Evolutionary conservation across 92 coral and sea anemone genomes (phyloP).

Genomic region (Micromussa lordhowensis): DNA sequence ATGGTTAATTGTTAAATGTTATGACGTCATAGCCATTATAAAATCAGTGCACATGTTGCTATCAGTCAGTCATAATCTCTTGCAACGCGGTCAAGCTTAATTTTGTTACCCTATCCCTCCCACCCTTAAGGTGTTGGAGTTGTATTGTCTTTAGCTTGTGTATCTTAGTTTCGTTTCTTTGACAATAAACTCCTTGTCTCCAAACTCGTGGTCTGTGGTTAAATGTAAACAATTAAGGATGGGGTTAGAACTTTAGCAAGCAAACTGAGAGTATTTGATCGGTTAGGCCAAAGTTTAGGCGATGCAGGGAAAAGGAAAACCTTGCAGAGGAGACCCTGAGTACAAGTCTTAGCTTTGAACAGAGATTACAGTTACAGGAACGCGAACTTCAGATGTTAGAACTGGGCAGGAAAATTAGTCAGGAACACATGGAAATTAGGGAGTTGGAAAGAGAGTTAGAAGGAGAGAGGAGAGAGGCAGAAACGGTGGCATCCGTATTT

Average conservation of each 20-base stretch:
- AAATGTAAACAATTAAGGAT: constrained; percentile 31
- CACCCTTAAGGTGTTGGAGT: too few relatives aligned
- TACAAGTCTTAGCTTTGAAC: not conserved
- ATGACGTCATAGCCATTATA: too few relatives aligned
- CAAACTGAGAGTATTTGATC: constrained; percentile 35
- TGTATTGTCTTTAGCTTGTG: too few relatives aligned
- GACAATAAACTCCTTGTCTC: too few relatives aligned
- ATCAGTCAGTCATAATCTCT: too few relatives aligned
- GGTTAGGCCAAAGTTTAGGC: not conserved
- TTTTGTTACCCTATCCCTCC: too few relatives aligned
- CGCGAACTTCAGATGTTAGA: not conserved
- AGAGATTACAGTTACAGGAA: not conserved
- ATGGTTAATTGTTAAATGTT: too few relatives aligned
- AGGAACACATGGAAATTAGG: constrained; percentile 39
- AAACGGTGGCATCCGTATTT: constrained; percentile 66
- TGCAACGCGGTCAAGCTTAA: too few relatives aligned
- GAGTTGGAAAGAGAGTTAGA: constrained; percentile 37
- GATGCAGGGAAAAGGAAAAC: not conserved
- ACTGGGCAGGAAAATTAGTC: not conserved
- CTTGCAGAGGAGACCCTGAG: not conserved
- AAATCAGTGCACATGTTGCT: too few relatives aligned
- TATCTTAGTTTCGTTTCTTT: too few relatives aligned
- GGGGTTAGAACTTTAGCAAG: constrained; percentile 46
- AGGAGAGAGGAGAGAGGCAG: constrained; percentile 45
- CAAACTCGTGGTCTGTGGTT: too few relatives aligned